Evolutionary conservation across 2,888 invertebrate species (phyloP).

Genomic region (Panzeria rudis): DNA sequence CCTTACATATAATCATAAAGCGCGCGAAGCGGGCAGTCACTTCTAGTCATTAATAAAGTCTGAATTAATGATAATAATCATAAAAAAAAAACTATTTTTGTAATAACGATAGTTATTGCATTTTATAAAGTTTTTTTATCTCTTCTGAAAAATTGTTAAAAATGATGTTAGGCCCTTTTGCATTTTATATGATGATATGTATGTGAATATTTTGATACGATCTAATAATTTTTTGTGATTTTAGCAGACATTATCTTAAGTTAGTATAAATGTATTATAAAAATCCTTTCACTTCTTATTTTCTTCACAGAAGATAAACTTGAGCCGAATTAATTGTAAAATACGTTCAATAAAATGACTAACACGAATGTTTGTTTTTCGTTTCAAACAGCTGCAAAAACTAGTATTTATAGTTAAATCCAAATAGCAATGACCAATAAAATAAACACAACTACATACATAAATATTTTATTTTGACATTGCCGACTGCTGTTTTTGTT

Average conservation of each 20-base stretch:
- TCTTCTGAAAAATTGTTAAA: too few species aligned
- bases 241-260: conserved; percentile 5
- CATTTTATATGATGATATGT: not conserved
- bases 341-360: conserved; percentile 25
- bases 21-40: too few species aligned
- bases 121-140: too few species aligned
- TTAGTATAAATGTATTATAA: conserved; percentile 10
- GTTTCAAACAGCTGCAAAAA: conserved; percentile 13
- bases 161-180: too few species aligned
- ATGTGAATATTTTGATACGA: conserved; percentile 30
- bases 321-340: conserved; percentile 14
- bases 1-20: too few species aligned
- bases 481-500: conserved; percentile 55
- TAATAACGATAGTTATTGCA: too few species aligned
- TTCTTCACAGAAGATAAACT: conserved; percentile 16
- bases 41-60: too few species aligned
- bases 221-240: conserved; percentile 41
- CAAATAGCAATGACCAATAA: conserved; percentile 34
- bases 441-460: conserved; percentile 19
- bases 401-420: conserved; percentile 3
- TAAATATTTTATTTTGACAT: conserved; percentile 34
- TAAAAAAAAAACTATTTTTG: too few species aligned
- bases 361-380: conserved; percentile 13
- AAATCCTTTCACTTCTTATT: conserved; percentile 53
- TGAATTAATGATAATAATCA: too few species aligned